These are phyloP conservation scores for Carcinoscorpius rotundicauda DNA, from an alignment of 1,140 invertebrate genomes.

Conservation along the genomic window DNA sequence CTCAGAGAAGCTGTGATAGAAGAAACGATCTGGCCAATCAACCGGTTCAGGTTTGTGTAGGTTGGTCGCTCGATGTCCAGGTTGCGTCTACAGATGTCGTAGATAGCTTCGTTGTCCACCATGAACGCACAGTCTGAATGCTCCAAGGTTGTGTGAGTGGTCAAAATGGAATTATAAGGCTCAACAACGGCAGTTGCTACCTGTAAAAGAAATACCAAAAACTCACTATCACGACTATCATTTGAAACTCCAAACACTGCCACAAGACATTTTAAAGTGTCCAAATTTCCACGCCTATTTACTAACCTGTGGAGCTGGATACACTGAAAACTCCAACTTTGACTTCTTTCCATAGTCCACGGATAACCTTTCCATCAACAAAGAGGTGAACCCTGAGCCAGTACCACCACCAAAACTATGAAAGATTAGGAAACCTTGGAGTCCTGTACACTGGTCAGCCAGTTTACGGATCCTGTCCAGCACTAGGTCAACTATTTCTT, in stretches of 20 bases:
- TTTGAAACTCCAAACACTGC: too few relatives aligned
- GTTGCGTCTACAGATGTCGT: slow-evolving; percentile 53
- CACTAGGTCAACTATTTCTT: slow-evolving; percentile 56
- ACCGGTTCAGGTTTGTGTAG: slow-evolving; percentile 42
- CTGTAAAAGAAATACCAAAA: slow-evolving; percentile 24
- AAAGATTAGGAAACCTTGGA: slow-evolving; percentile 40
- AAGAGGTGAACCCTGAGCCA: slow-evolving; percentile 56
- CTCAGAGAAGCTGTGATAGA: slow-evolving; percentile 50
- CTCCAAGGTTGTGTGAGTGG: slow-evolving; percentile 64
- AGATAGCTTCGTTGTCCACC: slow-evolving; percentile 59
- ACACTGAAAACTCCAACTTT: slow-evolving; percentile 61
- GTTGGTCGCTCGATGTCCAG: slow-evolving; percentile 47
- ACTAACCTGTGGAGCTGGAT: slow-evolving; percentile 54
- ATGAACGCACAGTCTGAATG: slow-evolving; percentile 64
- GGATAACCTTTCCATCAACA: slow-evolving; percentile 53
- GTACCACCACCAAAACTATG: slow-evolving; percentile 55
- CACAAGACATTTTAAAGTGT: too few relatives aligned
- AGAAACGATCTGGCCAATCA: slow-evolving; percentile 46
- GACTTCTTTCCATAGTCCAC: slow-evolving; percentile 70
- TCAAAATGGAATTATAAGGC: slow-evolving; percentile 72
- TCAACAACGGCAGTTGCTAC: slow-evolving; percentile 63
- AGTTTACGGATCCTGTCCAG: slow-evolving; percentile 45
- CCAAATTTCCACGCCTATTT: slow-evolving; percentile 13
- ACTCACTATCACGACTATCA: background rate
- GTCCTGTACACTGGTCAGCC: slow-evolving; percentile 28